phyloP scores from a whole-genome alignment of 2,113 vertebrate genomes.

The Caretta caretta region DNA sequence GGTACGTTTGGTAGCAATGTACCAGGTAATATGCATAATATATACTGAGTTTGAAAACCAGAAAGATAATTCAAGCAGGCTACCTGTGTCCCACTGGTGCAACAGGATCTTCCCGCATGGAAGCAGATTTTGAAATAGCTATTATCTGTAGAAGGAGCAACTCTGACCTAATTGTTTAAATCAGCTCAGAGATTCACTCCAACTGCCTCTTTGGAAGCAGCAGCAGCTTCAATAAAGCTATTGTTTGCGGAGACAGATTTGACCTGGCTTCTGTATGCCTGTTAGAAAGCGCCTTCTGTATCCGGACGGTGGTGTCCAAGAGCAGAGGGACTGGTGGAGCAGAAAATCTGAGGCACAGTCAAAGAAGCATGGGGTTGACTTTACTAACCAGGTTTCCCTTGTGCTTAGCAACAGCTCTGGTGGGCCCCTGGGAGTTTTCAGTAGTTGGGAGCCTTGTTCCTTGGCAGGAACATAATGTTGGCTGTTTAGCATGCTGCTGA shows the following conservation, averaged over 20 bases:
- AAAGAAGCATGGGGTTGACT: slow-evolving; percentile 63
- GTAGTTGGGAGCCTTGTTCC: slow-evolving; percentile 74
- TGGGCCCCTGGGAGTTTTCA: slow-evolving; percentile 72
- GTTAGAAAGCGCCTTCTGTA: slow-evolving; percentile 40
- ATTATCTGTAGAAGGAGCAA: neutral
- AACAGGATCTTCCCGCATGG: neutral
- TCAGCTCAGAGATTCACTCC: neutral
- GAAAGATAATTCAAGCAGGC: neutral
- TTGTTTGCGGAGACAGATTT: slow-evolving; percentile 54
- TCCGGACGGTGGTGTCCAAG: slow-evolving; percentile 13
- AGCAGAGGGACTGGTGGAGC: slow-evolving; percentile 47
- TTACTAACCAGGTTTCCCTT: slow-evolving; percentile 76
- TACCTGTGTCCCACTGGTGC: neutral
- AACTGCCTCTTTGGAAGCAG: slow-evolving; percentile 22
- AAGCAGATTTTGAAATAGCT: neutral
- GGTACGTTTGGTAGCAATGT: neutral
- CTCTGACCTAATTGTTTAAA: slow-evolving; percentile 46
- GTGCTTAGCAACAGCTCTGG: slow-evolving; percentile 71
- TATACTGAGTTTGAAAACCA: neutral
- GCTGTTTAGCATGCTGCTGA: slow-evolving; percentile 75
- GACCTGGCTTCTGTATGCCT: slow-evolving; percentile 31
- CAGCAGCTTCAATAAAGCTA: slow-evolving; percentile 59
- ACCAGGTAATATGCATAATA: neutral
- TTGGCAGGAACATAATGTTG: slow-evolving; percentile 77
- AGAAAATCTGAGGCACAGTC: slow-evolving; percentile 72